Conservation (phyloP, 2,113 vertebrate species). For the Sapajus apella region DNA sequence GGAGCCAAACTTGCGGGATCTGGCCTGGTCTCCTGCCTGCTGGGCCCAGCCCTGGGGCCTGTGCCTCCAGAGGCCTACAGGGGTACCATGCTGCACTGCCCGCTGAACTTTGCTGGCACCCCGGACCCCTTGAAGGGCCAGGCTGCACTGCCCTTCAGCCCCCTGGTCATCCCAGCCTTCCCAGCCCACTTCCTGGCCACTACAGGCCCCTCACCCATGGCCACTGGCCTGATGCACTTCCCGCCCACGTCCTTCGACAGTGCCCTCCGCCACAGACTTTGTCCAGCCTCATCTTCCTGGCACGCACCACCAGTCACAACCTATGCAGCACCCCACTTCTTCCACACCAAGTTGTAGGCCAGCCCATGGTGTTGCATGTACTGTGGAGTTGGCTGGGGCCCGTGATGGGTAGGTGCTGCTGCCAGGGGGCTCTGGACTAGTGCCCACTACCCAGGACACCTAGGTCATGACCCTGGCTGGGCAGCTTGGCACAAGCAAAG, state of each 20-base stretch:
- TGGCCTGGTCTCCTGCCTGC: background rate
- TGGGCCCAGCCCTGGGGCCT: constrained; percentile 56
- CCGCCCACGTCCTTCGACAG: background rate
- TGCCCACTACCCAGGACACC: background rate
- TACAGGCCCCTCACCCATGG: constrained; percentile 41
- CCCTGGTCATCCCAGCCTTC: constrained; percentile 82
- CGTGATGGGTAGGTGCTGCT: background rate
- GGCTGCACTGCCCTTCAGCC: constrained; percentile 69
- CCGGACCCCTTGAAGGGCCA: constrained; percentile 78
- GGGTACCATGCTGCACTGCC: constrained; percentile 78
- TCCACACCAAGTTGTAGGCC: constrained; percentile 80
- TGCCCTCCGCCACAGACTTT: constrained; percentile 62
- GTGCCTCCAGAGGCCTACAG: constrained; percentile 66
- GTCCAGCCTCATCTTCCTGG: constrained; percentile 56
- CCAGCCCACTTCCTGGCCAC: constrained; percentile 79
- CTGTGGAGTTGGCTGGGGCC: background rate
- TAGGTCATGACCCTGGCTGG: background rate
- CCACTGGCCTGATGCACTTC: constrained; percentile 60
- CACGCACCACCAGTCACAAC: constrained; percentile 54
- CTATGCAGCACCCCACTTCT: constrained; percentile 51
- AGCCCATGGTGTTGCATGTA: fast-evolving
- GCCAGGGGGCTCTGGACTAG: background rate
- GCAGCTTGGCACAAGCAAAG: background rate
- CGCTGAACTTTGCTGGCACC: constrained; percentile 2
- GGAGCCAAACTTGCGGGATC: background rate